These are phyloP conservation scores for Megaustenia siamemsis DNA, from an alignment of 2,888 invertebrate species.

Conservation along the genomic window DNA sequence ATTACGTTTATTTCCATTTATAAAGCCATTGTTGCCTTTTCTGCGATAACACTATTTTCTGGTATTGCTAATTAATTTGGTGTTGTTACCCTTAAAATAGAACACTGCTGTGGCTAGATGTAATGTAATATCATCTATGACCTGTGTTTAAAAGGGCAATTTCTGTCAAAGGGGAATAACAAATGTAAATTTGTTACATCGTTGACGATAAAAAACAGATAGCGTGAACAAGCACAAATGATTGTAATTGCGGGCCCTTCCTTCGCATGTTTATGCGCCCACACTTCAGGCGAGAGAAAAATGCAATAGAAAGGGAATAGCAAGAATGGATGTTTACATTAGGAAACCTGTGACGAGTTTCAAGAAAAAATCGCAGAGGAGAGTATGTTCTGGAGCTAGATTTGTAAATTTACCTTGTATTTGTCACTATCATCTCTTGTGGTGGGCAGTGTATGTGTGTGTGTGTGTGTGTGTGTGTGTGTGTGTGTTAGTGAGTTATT, in stretches of 20 bases:
- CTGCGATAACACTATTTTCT: background rate
- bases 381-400: too few species aligned
- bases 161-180: slow-evolving; percentile 26
- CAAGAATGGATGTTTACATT: background rate
- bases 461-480: too few species aligned
- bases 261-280: background rate
- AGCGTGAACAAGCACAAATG: slow-evolving; percentile 26
- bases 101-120: background rate
- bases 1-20: background rate
- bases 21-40: background rate
- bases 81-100: background rate
- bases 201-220: slow-evolving; percentile 22
- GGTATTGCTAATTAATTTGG: background rate
- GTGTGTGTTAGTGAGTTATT: too few species aligned
- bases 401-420: too few species aligned
- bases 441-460: too few species aligned
- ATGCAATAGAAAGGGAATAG: background rate
- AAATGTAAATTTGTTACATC: slow-evolving; percentile 20
- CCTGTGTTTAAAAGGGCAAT: slow-evolving; percentile 23
- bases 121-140: background rate
- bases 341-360: background rate
- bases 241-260: slow-evolving; percentile 26
- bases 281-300: background rate
- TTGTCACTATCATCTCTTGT: too few species aligned
- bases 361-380: background rate